A percentile compares a stretch with the other conserved stretches of the same genome.
These are phyloP conservation scores for Diprion similis DNA, from an alignment of 1,140 invertebrate genomes.

Conservation along the genomic window DNA sequence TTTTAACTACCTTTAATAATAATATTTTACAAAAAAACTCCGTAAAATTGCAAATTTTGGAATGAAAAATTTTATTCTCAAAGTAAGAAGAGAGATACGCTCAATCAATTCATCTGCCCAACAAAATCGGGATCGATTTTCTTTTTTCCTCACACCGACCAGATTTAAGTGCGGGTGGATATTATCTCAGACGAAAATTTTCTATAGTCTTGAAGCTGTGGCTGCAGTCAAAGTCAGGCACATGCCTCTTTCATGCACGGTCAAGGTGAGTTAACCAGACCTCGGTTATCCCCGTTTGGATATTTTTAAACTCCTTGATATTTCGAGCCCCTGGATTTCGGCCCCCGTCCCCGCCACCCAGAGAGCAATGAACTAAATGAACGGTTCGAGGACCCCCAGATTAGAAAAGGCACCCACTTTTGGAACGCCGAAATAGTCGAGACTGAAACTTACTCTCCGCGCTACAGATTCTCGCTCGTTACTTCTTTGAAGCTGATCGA, in stretches of 20 bases:
- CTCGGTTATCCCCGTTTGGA: not conserved
- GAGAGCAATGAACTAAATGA: not conserved
- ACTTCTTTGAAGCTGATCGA: too few relatives aligned
- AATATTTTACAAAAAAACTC: too few relatives aligned
- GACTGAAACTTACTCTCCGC: too few relatives aligned
- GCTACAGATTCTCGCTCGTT: too few relatives aligned
- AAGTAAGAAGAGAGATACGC: too few relatives aligned
- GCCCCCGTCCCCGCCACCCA: too few relatives aligned
- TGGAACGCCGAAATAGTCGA: not conserved
- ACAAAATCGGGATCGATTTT: too few relatives aligned
- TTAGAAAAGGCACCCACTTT: not conserved
- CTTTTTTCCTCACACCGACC: too few relatives aligned
- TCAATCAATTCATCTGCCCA: too few relatives aligned
- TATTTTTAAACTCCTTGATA: constrained; percentile 2
- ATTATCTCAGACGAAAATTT: not conserved
- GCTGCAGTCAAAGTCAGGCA: not conserved
- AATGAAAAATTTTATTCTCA: too few relatives aligned
- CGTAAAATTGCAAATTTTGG: too few relatives aligned
- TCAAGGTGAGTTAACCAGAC: not conserved
- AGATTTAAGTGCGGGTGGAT: not conserved
- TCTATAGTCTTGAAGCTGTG: not conserved
- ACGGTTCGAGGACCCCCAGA: not conserved
- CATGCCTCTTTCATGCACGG: not conserved
- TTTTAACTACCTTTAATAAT: too few relatives aligned
- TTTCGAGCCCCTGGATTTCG: not conserved